Evolutionary conservation across 2,888 invertebrate species (phyloP).

Genomic region (Plutella xylostella): DNA sequence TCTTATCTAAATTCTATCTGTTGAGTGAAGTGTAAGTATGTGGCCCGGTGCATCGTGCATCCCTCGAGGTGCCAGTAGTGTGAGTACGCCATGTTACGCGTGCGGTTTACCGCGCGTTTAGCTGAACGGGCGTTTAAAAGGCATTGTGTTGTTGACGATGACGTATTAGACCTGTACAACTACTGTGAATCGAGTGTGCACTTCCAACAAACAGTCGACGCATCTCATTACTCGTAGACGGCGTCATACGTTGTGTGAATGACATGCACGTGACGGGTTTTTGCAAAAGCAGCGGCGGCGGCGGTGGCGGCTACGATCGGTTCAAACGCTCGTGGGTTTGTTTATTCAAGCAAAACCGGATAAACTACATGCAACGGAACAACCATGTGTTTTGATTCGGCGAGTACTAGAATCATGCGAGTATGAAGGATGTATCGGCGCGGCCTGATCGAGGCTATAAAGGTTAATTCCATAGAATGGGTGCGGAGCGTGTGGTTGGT

Average conservation of each 20-base stretch:
- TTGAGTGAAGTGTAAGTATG: too few relatives aligned
- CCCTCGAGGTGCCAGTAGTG: too few relatives aligned
- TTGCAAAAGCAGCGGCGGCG: conserved; percentile 14
- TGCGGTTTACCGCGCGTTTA: too few relatives aligned
- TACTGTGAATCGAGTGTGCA: neutral
- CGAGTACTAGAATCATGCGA: neutral
- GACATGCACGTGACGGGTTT: conserved; percentile 43
- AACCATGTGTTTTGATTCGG: neutral
- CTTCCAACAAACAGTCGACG: neutral
- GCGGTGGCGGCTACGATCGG: neutral
- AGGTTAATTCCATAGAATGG: neutral
- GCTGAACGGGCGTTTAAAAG: neutral
- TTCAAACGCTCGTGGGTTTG: conserved; percentile 1
- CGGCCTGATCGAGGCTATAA: neutral
- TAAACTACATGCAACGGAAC: neutral
- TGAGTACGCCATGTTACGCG: too few relatives aligned
- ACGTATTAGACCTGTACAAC: conserved; percentile 3
- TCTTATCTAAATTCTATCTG: too few relatives aligned
- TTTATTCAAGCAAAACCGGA: conserved; percentile 1
- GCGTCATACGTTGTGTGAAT: conserved; percentile 43
- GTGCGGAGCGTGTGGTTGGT: conserved; percentile 24
- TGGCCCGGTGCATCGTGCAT: too few relatives aligned
- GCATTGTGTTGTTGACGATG: neutral
- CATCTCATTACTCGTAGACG: conserved; percentile 23
- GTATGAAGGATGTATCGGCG: neutral